Conservation (phyloP, 2,797 vertebrate genomes). For the Eulemur coronatus region DNA sequence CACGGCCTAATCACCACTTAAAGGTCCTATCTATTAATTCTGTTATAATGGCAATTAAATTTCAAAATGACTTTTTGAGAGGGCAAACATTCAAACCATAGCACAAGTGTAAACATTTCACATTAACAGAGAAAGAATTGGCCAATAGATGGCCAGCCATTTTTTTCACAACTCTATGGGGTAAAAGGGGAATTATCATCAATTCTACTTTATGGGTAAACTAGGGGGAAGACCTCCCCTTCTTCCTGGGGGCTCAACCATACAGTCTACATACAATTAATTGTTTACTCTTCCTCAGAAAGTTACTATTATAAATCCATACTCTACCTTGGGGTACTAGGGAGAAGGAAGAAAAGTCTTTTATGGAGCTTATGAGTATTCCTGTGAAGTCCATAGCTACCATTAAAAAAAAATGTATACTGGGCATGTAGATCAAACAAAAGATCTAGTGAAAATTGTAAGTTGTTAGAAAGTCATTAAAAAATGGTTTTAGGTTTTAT, state of each 20-base stretch:
- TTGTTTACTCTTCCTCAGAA: background rate
- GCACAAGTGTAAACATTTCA: background rate
- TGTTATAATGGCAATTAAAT: background rate
- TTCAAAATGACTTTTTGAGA: background rate
- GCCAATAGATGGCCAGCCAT: background rate
- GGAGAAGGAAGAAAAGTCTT: background rate
- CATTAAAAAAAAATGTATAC: background rate
- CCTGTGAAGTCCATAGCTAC: background rate
- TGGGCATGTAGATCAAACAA: background rate
- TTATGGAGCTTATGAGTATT: background rate
- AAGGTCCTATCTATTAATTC: background rate
- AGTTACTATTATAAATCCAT: background rate
- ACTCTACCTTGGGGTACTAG: background rate
- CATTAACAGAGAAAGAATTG: background rate
- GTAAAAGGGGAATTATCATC: background rate
- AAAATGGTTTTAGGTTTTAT: background rate
- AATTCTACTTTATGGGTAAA: background rate
- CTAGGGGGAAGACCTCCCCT: background rate
- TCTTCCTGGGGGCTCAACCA: background rate
- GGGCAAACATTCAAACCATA: background rate
- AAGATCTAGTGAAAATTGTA: background rate
- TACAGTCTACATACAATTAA: background rate
- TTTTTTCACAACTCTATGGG: background rate
- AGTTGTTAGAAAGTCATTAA: slow-evolving; percentile 16
- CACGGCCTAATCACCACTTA: background rate